These are phyloP conservation scores for Brachionus paranguensis DNA, from an alignment of 1,140 invertebrate species.

Conservation along the genomic window DNA sequence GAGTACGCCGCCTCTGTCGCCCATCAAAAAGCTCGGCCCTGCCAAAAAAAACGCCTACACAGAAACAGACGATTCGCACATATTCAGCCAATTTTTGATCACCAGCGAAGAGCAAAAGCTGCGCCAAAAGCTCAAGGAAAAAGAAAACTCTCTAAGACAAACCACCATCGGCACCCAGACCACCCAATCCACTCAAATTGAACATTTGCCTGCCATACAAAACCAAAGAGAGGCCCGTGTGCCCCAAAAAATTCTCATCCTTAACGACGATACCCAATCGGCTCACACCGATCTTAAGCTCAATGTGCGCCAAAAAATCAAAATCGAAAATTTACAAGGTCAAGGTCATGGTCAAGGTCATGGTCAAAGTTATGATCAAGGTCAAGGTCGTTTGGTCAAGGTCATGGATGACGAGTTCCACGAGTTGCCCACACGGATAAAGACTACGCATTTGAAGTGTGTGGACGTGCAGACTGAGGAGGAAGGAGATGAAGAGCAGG, in stretches of 20 bases:
- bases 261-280: neutral
- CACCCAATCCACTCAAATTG: neutral
- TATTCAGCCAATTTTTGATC: conserved; percentile 12
- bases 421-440: neutral
- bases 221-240: neutral
- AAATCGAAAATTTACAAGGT: neutral
- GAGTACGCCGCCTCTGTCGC: conserved; percentile 16
- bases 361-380: too few species aligned
- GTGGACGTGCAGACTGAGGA: neutral
- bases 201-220: neutral
- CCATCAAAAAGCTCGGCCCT: neutral
- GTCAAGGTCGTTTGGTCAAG: neutral
- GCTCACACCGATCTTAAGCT: neutral
- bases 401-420: neutral
- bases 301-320: neutral
- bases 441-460: neutral
- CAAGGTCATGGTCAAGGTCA: neutral
- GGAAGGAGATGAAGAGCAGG: too few species aligned
- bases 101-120: conserved; percentile 20
- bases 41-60: neutral
- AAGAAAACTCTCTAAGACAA: conserved; percentile 3
- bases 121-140: conserved; percentile 3
- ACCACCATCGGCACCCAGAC: conserved; percentile 31
- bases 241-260: neutral
- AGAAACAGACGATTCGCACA: conserved; percentile 13